Conservation (phyloP, 2,113 vertebrate species). For the Isurus oxyrinchus region DNA sequence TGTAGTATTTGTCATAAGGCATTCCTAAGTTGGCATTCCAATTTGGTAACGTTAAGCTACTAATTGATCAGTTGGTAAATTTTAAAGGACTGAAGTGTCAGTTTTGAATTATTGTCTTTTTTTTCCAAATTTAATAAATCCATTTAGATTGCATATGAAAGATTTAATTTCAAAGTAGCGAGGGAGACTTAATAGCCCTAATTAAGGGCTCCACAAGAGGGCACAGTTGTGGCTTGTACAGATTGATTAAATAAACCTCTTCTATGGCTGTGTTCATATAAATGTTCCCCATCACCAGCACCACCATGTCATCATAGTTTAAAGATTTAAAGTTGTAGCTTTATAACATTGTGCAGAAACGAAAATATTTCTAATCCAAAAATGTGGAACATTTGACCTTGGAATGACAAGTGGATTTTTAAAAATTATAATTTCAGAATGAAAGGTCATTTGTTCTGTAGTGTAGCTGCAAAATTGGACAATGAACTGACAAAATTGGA, state of each 20-base stretch:
- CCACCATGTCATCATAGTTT: not conserved
- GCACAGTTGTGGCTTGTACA: not conserved
- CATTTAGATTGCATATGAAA: not conserved
- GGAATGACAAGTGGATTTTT: not conserved
- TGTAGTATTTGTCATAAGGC: not conserved
- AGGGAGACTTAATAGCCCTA: not conserved
- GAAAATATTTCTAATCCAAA: not conserved
- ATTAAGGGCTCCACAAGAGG: not conserved
- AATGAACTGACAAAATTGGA: not conserved
- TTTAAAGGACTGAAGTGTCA: not conserved
- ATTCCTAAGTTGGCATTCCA: not conserved
- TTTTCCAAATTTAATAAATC: not conserved
- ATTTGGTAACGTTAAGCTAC: not conserved
- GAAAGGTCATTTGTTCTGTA: not conserved
- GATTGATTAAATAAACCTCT: not conserved
- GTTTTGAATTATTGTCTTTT: not conserved
- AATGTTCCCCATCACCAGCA: not conserved
- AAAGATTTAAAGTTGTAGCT: not conserved
- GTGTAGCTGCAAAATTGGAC: not conserved
- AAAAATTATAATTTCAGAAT: not conserved
- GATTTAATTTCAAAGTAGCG: not conserved
- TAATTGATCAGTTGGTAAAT: not conserved
- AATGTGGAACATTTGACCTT: not conserved
- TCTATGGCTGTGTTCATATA: not conserved
- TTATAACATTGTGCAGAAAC: not conserved